Conservation (phyloP, 2,797 vertebrate genomes). For the Acanthurus leucopareius region DNA sequence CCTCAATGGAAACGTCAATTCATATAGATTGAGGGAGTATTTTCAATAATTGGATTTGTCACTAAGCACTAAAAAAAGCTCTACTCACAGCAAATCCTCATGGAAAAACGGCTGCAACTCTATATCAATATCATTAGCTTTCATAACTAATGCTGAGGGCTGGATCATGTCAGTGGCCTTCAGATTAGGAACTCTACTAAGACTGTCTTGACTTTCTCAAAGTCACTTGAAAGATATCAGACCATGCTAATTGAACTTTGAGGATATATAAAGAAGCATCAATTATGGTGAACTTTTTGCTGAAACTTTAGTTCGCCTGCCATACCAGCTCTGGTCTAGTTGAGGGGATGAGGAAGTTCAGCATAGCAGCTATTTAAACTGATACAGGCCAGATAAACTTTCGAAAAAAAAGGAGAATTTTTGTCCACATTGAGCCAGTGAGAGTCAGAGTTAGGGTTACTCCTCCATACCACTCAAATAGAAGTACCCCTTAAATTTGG, state of each 20-base stretch:
- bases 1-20: neutral
- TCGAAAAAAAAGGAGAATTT: too few relatives aligned
- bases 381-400: too few relatives aligned
- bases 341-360: neutral
- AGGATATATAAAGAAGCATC: neutral
- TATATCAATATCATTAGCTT: neutral
- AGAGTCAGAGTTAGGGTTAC: neutral
- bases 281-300: slow-evolving; percentile 1
- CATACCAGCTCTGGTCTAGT: slow-evolving; percentile 2
- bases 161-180: neutral
- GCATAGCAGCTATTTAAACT: neutral
- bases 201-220: slow-evolving; percentile 22
- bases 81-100: neutral
- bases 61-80: neutral
- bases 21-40: neutral
- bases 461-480: neutral
- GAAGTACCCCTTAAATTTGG: neutral
- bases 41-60: neutral
- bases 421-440: neutral
- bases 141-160: neutral
- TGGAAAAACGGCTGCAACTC: neutral
- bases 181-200: neutral
- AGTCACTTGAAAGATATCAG: slow-evolving; percentile 12
- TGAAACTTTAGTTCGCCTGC: neutral
- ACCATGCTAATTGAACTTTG: neutral